These are phyloP conservation scores for Silvanus unidentatus DNA, from an alignment of 2,888 invertebrate genomes.

Conservation along the genomic window DNA sequence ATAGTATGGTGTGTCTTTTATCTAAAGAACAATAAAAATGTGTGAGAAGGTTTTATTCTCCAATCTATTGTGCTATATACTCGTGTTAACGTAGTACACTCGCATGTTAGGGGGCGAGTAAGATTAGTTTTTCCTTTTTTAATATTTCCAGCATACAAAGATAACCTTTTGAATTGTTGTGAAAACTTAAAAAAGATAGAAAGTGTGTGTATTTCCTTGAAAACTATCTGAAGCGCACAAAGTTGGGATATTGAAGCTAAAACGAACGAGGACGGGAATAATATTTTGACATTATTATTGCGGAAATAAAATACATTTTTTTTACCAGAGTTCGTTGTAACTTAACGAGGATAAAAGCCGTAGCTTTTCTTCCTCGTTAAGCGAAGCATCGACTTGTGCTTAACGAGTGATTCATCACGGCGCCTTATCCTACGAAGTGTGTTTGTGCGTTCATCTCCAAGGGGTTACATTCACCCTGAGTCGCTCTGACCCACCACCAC, in stretches of 20 bases:
- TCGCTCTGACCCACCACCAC: not conserved
- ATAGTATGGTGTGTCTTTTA: constrained; percentile 1
- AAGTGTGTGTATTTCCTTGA: no score
- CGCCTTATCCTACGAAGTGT: constrained; percentile 1
- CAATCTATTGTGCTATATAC: no score
- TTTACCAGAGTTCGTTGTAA: constrained; percentile 1
- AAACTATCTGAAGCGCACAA: no score
- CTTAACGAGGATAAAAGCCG: constrained; percentile 5
- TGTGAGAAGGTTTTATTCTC: not conserved
- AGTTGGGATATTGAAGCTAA: no score
- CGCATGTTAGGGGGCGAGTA: no score
- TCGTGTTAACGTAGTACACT: no score
- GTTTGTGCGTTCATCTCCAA: constrained; percentile 6
- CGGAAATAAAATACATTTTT: not conserved
- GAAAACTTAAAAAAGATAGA: no score
- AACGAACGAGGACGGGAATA: no score
- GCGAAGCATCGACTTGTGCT: constrained; percentile 33
- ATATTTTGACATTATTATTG: not conserved
- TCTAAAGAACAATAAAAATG: constrained; percentile 2
- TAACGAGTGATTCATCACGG: constrained; percentile 37
- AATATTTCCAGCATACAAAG: no score
- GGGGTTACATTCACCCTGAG: not conserved
- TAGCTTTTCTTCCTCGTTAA: constrained; percentile 30
- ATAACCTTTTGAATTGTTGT: no score
- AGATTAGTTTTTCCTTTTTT: no score